A percentile compares a stretch with the other conserved stretches of the same genome.
phyloP scores from a whole-genome alignment of 92 coral and sea anemone genomes.

The Umimayanthus kanabou region DNA sequence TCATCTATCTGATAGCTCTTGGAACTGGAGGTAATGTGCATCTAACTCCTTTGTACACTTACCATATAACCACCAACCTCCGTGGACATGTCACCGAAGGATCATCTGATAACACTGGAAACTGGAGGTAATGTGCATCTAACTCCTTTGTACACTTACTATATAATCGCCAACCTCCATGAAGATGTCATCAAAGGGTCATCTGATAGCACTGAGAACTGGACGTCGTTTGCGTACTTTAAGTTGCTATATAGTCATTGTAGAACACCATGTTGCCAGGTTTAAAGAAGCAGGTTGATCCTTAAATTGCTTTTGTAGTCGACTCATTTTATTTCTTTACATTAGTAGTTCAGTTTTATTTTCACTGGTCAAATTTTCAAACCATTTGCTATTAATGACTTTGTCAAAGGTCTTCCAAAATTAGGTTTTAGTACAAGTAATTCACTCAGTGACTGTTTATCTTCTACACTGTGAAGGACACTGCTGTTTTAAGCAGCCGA shows the following conservation, averaged over 20 bases:
- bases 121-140: slow-evolving; percentile 64
- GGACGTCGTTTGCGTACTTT: slow-evolving; percentile 49
- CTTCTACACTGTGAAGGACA: too few relatives aligned
- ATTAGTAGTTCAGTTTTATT: too few relatives aligned
- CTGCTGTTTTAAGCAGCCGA: too few relatives aligned
- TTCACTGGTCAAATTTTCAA: too few relatives aligned
- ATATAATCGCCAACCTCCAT: slow-evolving; percentile 9
- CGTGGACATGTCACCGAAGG: slow-evolving; percentile 90
- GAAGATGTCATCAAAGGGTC: slow-evolving; percentile 90
- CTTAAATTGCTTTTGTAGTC: too few relatives aligned
- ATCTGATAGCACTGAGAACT: slow-evolving; percentile 87
- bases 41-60: not conserved
- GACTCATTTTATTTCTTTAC: too few relatives aligned
- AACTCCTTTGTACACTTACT: not conserved
- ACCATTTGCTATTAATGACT: too few relatives aligned
- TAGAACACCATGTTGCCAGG: too few relatives aligned
- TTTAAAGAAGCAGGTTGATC: too few relatives aligned
- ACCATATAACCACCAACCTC: not conserved
- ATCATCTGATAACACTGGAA: slow-evolving; percentile 88
- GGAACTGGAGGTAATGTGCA: slow-evolving; percentile 79
- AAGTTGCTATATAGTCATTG: not conserved
- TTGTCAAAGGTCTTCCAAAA: too few relatives aligned
- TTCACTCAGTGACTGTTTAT: too few relatives aligned
- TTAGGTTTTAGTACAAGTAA: too few relatives aligned
- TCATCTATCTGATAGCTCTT: slow-evolving; percentile 74